Conservation (phyloP, 1,140 invertebrate genomes). For the Pseudomyrmex pallidus region DNA sequence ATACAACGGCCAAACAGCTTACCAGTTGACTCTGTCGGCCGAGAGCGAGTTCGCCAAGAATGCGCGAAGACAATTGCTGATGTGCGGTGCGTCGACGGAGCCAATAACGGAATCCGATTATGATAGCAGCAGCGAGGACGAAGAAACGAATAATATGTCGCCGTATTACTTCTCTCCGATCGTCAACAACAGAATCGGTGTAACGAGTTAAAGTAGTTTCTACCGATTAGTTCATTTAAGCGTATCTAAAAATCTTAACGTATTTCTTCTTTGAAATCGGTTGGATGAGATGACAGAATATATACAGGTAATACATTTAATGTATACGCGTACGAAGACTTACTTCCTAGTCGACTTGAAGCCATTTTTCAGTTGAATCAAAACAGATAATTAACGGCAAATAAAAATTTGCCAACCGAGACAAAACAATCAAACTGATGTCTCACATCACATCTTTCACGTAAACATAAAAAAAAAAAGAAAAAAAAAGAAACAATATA, state of each 20-base stretch:
- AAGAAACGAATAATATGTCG: constrained; percentile 68
- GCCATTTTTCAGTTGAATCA: background rate
- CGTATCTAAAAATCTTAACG: background rate
- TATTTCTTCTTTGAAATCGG: background rate
- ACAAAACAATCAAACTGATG: background rate
- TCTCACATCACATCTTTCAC: no score
- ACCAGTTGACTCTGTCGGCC: constrained; percentile 86
- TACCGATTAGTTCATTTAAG: constrained; percentile 12
- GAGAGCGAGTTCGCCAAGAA: constrained; percentile 82
- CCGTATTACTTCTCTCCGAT: constrained; percentile 60
- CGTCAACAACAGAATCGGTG: constrained; percentile 65
- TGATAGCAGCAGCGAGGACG: constrained; percentile 81
- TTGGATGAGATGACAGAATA: background rate
- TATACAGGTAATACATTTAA: background rate
- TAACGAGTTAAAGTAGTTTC: constrained; percentile 56
- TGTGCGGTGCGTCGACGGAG: constrained; percentile 82
- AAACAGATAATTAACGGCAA: background rate
- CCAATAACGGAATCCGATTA: constrained; percentile 82
- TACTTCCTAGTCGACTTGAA: constrained; percentile 12
- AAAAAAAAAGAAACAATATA: background rate
- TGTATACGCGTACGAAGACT: background rate
- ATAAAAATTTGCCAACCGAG: background rate
- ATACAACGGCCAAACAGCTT: constrained; percentile 89
- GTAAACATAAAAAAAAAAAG: no score
- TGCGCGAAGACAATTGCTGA: constrained; percentile 78